Percentiles rank a stretch among this genome's conserved stretches.
Evolutionary conservation across 2,888 invertebrate species (phyloP).

Genomic region (Lasioglossum vierecki): DNA sequence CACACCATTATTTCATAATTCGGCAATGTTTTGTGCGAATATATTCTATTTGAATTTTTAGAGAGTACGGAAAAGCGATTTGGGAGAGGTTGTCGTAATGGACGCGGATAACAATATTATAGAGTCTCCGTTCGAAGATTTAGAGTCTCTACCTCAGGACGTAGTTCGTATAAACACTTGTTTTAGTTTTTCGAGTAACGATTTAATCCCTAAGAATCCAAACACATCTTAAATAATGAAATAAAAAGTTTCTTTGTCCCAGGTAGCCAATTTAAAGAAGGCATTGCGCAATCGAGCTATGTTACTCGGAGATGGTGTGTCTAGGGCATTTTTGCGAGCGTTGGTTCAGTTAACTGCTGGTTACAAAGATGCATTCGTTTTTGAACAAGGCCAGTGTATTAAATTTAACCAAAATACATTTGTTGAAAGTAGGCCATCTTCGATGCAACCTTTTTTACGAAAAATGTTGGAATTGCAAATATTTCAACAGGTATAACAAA

Average conservation of each 20-base stretch:
- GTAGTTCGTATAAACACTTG: conserved; percentile 87
- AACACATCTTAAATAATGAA: conserved; percentile 66
- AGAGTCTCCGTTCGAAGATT: conserved; percentile 94
- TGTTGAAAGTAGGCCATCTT: conserved; percentile 92
- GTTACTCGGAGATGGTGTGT: conserved; percentile 95
- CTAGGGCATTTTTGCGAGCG: conserved; percentile 95
- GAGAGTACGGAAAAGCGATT: conserved; percentile 91
- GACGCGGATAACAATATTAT: conserved; percentile 96
- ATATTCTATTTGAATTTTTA: conserved; percentile 79
- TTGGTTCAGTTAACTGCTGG: conserved; percentile 97
- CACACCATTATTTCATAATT: not conserved
- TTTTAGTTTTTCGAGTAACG: conserved; percentile 23
- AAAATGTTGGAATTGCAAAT: conserved; percentile 97
- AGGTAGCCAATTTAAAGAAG: conserved; percentile 91
- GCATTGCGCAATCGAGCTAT: conserved; percentile 91
- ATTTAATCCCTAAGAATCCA: conserved; percentile 51
- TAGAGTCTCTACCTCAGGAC: conserved; percentile 94
- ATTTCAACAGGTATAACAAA: conserved; percentile 91
- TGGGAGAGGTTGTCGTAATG: conserved; percentile 97
- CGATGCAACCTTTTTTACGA: conserved; percentile 94
- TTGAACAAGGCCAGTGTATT: conserved; percentile 89
- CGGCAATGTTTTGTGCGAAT: conserved; percentile 13
- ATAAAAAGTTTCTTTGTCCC: conserved; percentile 76
- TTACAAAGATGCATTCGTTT: conserved; percentile 95
- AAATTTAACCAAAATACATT: conserved; percentile 95